A percentile compares a stretch with the other conserved stretches of the same genome.
Conservation (phyloP, 2,113 vertebrate genomes). For the Leuciscus idus region DNA sequence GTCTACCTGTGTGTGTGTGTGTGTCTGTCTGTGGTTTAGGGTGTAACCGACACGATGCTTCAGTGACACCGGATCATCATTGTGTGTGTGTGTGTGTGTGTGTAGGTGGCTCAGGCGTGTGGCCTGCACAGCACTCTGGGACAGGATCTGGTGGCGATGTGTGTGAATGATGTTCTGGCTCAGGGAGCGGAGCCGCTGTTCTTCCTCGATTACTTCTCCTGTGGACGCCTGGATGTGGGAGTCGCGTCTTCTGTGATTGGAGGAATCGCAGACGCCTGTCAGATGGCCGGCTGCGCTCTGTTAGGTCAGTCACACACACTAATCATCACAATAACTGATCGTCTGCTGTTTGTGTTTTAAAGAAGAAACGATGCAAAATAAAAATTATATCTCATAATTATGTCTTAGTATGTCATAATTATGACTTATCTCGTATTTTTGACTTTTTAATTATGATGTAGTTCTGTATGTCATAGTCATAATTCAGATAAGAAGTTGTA, state of each 20-base stretch:
- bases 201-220: constrained; percentile 97
- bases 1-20: too few relatives aligned
- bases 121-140: constrained; percentile 84
- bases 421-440: too few relatives aligned
- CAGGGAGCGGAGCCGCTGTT: constrained; percentile 96
- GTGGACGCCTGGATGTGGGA: constrained; percentile 87
- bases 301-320: constrained; percentile 76
- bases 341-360: not conserved
- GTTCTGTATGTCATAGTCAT: too few relatives aligned
- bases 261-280: constrained; percentile 87
- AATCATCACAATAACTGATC: not conserved
- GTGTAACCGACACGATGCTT: not conserved
- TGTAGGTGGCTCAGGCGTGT: constrained; percentile 88
- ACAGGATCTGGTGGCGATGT: constrained; percentile 97
- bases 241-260: constrained; percentile 81
- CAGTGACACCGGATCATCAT: not conserved
- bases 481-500: too few relatives aligned
- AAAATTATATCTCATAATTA: too few relatives aligned
- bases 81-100: constrained; percentile 15
- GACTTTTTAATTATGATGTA: too few relatives aligned
- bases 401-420: too few relatives aligned
- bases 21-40: constrained; percentile 55
- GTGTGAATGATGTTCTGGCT: constrained; percentile 92
- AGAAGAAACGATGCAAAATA: not conserved
- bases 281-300: constrained; percentile 87